Base-by-base conservation (phyloP, 2,888 invertebrate species). In the Athalia circularis region DNA sequence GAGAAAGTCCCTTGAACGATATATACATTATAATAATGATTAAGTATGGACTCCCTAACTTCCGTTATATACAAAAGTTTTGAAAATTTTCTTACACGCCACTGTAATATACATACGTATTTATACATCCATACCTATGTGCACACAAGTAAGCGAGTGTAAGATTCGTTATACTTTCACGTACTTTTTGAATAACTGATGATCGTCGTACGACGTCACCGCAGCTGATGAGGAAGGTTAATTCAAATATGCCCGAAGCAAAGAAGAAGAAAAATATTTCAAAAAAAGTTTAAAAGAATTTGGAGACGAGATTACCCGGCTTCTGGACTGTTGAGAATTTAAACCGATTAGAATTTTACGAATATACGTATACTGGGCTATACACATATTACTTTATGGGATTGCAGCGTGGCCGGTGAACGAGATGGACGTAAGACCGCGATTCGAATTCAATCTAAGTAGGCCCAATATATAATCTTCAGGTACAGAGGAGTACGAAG, bases 121-220 rank as follows among this genome's bases (percentile, higher is more conserved):
- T 3, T 9, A 54, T 7, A 5, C 1, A 54, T 6, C 9, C n/a
- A 54, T 54, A 54, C 5, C 4, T 11, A n/a, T n/a, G 54, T 54
- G 6, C n/a, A 54, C 11, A 9, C 1, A n/a, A 54, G 54, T 1
- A 57, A n/a, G 29, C n/a, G 45, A 65, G 4, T 45, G 48, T 9
- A 29, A 13, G 57, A 50, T 70, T 70, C 70, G 70, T 70, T 70
- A 70, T 70, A 70, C 70, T 70, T 70, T 70, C 70, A 70, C 70
- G 54, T 70, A 70, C 70, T 54, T 70, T 29, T 45, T 57, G 52
- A 70, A 70, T 70, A 70, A 29, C 43, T 11, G 70, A 67, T 67
- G 43, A 45, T 67, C 67, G 11, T n/a, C 6, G 47, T 15, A 67
- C 50, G 45, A n/a, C 4, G 7, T 11, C 45, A 47, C 47, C 9